A percentile compares a stretch with the other conserved stretches of the same genome.
These are phyloP conservation scores for Thumatha senex DNA, from an alignment of 2,888 invertebrate genomes.

Conservation along the genomic window DNA sequence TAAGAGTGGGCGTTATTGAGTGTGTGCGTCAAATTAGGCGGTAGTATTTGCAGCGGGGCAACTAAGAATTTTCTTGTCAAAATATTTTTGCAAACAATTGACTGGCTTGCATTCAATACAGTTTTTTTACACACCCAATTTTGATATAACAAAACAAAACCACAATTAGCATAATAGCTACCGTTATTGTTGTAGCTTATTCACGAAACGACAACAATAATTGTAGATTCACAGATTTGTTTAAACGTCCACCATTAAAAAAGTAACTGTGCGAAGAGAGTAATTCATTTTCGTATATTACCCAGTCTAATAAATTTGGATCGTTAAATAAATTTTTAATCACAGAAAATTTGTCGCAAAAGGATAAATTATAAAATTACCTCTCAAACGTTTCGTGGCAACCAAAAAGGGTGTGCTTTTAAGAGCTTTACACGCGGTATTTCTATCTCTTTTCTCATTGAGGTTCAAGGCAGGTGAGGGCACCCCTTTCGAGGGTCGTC, in stretches of 20 bases:
- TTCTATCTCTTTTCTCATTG: conserved; percentile 37
- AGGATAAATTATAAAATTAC: conserved; percentile 80
- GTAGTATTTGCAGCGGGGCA: conserved; percentile 71
- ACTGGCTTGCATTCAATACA: conserved; percentile 48
- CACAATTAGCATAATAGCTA: conserved; percentile 82
- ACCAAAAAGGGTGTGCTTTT: conserved; percentile 68
- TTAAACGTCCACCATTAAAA: conserved; percentile 15
- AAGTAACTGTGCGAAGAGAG: conserved; percentile 36
- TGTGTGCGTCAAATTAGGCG: conserved; percentile 69
- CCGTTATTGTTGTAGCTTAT: conserved; percentile 42
- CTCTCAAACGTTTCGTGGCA: conserved; percentile 72
- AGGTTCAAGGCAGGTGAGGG: conserved; percentile 39
- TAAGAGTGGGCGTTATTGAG: conserved; percentile 59
- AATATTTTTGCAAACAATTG: conserved; percentile 82
- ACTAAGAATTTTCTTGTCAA: conserved; percentile 77
- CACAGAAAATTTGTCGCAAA: conserved; percentile 73
- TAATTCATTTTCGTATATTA: conserved; percentile 64
- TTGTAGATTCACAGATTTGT: conserved; percentile 17
- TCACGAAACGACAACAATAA: no score
- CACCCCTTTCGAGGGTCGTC: conserved; percentile 59
- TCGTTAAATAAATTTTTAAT: conserved; percentile 73
- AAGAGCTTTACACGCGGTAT: conserved; percentile 55
- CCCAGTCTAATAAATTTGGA: conserved; percentile 62
- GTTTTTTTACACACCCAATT: conserved; percentile 59
- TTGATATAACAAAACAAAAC: conserved; percentile 75